Base-by-base conservation (phyloP, 2,888 invertebrate genomes). In the Odontocerum albicorne region DNA sequence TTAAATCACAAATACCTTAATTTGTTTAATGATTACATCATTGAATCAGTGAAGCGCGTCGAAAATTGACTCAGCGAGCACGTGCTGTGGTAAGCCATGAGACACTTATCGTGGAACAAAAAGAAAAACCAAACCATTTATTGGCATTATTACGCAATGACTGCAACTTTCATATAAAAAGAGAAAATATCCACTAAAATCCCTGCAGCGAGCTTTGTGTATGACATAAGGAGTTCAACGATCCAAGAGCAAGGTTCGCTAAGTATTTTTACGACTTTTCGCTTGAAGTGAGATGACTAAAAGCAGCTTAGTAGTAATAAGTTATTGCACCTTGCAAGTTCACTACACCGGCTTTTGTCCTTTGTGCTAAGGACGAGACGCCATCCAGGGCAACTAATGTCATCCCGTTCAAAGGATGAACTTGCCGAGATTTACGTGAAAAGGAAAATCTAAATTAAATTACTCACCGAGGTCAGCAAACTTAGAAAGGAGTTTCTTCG, bases 181-280 rank as follows among this genome's bases (percentile, higher is more conserved):
- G n/a, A n/a, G n/a, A n/a, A n/a, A n/a, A n/a, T n/a, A n/a, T n/a
- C n/a, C n/a, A n/a, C n/a, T n/a, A n/a, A n/a, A n/a, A n/a, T n/a
- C n/a, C n/a, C n/a, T n/a, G 27, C 4, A 10, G 27, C 27, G 27
- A 7, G 27, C 27, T 27, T 4, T 27, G 4, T 4, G 27, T 27
- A 6, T 46, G 46, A 46, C 35, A 21, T 46, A 46, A 46, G 46
- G 21, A 46, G 19, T 35, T 46, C 35, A 35, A 20, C 21, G 46
- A 44, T 17, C 19, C 46, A 15, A 12, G 22, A 36, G 35, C 21
- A 17, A 10, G 13, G 43, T 8, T 35, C 21, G 35, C 35, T 46
- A 20, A 45, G 19, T 20, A 35, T 35, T 46, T 46, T 46, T 46
- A 46, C 13, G 46, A 35, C 8, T 27, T 36, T 46, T 46, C 21